Conservation (phyloP, 1,140 invertebrate genomes). For the Vanessa atalanta region DNA sequence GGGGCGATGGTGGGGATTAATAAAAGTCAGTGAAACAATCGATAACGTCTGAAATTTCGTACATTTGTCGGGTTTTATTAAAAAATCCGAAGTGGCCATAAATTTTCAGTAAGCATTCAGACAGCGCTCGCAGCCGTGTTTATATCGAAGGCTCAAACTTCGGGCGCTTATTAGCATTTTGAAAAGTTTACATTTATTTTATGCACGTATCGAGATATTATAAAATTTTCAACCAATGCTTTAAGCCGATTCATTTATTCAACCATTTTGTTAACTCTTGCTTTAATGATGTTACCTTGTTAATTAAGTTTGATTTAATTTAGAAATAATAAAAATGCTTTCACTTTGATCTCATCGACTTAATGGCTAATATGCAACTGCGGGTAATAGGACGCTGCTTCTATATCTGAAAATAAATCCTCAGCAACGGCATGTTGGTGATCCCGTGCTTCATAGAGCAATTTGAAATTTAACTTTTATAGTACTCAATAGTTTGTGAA, state of each 20-base stretch:
- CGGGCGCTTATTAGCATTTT: conserved; percentile 33
- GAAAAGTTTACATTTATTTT: conserved; percentile 30
- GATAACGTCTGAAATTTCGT: conserved; percentile 20
- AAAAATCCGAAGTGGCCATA: conserved; percentile 36
- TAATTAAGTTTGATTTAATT: no score
- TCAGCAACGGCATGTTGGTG: no score
- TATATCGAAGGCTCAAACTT: conserved; percentile 31
- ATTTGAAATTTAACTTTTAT: no score
- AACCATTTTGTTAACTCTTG: no score
- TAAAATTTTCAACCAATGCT: not conserved
- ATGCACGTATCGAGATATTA: not conserved
- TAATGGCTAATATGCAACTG: no score
- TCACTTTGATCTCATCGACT: no score
- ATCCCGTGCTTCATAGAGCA: no score
- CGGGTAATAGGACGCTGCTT: no score
- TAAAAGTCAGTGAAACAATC: conserved; percentile 23
- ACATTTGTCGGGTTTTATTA: conserved; percentile 40
- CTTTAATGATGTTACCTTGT: no score
- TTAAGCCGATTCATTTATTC: not conserved
- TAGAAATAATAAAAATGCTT: no score
- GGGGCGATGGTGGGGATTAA: conserved; percentile 6
- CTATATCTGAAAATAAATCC: no score
- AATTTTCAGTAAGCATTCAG: conserved; percentile 25
- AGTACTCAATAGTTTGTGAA: no score
- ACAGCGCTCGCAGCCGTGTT: conserved; percentile 25